Base-by-base conservation (phyloP, 2,888 invertebrate genomes). In the Netelia fuscicornis region DNA sequence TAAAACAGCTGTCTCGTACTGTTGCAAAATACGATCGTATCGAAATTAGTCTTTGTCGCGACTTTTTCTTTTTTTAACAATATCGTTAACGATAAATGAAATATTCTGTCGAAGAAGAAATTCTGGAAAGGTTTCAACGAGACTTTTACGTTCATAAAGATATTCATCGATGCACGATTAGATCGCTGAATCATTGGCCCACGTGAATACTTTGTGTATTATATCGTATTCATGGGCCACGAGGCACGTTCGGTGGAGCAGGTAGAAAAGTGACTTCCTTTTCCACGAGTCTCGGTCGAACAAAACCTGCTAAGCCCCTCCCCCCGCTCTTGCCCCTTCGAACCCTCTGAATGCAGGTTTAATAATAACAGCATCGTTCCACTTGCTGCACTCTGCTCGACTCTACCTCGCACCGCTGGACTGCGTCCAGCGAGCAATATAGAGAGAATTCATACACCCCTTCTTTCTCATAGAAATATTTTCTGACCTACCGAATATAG, bases 341-440 rank as follows among this genome's bases (percentile, higher is more conserved):
- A 37, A 8, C 37, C 37, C 37, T 37, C 37, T 37, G 37, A 11
- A 44, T 67, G 65, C 85, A 87, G 86, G 86, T 83, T 77, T 84
- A 37, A 80, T 88, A 87, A 86, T 86, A 76, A 83, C 83, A 83
- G 75, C 65, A 72, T 76, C 89, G 90, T 90, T 90, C 89, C 90
- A 90, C 89, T 91, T 89, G 91, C 87, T 85, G 86, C 83, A 87
- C 86, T 86, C 86, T 83, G 86, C 86, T 85, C 86, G 87, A 85
- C 87, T 85, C 80, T 87, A 88, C 88, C 88, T 86, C 87, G 90
- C 85, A 90, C 87, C 86, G 90, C 81, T 91, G 92, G 89, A 90
- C 89, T 87, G 89, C 86, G 86, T 89, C 86, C 89, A 88, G 86
- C 77, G 54, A 67, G 56, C 79, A 56, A 54, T 52, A 71, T 42